A percentile compares a stretch with the other conserved stretches of the same genome.
Conservation (phyloP, 2,797 vertebrate genomes). For the Australoheros facetus region DNA sequence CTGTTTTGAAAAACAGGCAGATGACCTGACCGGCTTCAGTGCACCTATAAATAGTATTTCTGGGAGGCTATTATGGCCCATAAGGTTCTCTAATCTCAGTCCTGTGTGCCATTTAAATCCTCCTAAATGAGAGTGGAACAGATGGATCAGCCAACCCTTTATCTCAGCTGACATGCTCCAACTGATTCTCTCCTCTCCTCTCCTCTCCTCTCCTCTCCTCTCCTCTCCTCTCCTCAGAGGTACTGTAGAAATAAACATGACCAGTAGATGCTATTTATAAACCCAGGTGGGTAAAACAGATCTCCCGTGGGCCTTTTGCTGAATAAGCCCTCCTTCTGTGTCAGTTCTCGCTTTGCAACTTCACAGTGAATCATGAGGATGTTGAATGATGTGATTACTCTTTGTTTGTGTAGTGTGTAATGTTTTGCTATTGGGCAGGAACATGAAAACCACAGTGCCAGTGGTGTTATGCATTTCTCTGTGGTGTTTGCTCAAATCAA, state of each 20-base stretch:
- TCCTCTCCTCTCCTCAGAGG: not conserved
- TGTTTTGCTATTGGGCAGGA: conserved; percentile 14
- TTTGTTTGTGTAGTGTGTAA: conserved; percentile 27
- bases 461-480: not conserved
- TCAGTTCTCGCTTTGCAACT: not conserved
- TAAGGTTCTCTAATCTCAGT: conserved; percentile 50
- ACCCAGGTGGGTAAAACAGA: not conserved
- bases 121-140: conserved; percentile 56
- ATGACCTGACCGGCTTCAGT: not conserved
- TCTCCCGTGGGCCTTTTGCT: not conserved
- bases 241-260: conserved; percentile 8
- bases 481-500: not conserved
- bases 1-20: not conserved
- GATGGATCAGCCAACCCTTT: conserved; percentile 50
- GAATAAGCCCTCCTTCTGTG: not conserved
- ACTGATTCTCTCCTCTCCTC: not conserved
- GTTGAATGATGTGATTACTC: not conserved
- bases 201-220: not conserved
- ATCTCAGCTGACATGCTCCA: conserved; percentile 5
- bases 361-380: not conserved
- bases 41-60: conserved; percentile 22
- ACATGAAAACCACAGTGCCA: not conserved
- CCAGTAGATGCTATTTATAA: conserved; percentile 33
- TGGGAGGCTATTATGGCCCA: conserved; percentile 5
- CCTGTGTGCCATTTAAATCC: conserved; percentile 64